phyloP scores from a whole-genome alignment of 2,888 invertebrate genomes.

The Oithona nana region DNA sequence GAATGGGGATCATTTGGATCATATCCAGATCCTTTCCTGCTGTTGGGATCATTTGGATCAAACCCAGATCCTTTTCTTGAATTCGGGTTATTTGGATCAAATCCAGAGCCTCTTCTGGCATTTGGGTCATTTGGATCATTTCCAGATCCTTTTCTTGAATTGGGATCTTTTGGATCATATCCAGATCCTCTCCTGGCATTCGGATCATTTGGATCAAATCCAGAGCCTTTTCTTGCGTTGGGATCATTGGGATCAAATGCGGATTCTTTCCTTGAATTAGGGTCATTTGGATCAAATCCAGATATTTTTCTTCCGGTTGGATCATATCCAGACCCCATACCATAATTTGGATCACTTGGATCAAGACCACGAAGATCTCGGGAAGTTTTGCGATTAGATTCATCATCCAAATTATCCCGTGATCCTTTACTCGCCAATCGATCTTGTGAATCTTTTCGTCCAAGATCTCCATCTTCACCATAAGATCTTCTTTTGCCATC shows the following conservation, averaged over 20 bases:
- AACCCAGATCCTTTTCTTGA: not conserved
- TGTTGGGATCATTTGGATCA: not conserved
- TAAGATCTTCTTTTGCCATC: not conserved
- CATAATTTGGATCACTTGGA: not conserved
- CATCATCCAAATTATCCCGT: not conserved
- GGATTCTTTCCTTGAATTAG: not conserved
- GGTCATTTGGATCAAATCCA: not conserved
- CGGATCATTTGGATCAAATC: not conserved
- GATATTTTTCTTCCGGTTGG: not conserved
- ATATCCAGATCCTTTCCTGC: not conserved
- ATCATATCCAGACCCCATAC: not conserved
- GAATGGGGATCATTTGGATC: not conserved
- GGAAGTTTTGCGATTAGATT: not conserved
- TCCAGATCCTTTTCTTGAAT: not conserved
- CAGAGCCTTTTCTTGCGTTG: not conserved
- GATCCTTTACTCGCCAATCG: not conserved
- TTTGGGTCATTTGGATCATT: not conserved
- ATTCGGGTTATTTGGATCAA: not conserved
- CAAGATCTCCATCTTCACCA: not conserved
- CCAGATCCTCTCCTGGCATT: not conserved
- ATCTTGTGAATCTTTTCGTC: not conserved
- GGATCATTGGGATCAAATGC: not conserved
- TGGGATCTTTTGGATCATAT: not conserved
- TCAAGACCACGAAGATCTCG: no score
- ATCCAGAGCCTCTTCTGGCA: not conserved